Evolutionary conservation across 2,888 invertebrate genomes (phyloP).

Genomic region (Cyclophora punctaria): DNA sequence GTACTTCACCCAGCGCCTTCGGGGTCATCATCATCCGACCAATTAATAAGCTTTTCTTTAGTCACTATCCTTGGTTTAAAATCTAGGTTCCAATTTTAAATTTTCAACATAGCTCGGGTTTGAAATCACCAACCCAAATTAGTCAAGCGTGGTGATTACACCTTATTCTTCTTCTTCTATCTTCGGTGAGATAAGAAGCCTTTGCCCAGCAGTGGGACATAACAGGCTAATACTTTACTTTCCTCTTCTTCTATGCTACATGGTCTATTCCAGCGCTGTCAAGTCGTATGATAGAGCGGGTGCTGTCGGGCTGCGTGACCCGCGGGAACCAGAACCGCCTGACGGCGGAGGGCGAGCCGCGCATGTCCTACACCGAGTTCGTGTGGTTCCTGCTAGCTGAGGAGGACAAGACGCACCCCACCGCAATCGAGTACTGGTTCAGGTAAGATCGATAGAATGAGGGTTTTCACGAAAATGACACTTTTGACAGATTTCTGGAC

Average conservation of each 20-base stretch:
- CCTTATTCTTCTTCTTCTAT: too few relatives aligned
- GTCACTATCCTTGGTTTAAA: too few relatives aligned
- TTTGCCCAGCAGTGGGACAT: not conserved
- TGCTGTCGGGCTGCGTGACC: constrained; percentile 97
- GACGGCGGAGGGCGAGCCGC: constrained; percentile 77
- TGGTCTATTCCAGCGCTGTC: constrained; percentile 84
- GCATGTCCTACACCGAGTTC: constrained; percentile 99
- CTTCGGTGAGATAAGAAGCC: too few relatives aligned
- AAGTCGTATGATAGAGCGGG: constrained; percentile 96
- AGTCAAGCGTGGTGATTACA: too few relatives aligned
- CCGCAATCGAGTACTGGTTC: constrained; percentile 96
- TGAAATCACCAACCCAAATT: too few relatives aligned
- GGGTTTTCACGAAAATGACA: too few relatives aligned
- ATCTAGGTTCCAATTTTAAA: too few relatives aligned
- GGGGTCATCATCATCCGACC: too few relatives aligned
- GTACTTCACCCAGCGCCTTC: too few relatives aligned
- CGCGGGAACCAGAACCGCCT: constrained; percentile 79
- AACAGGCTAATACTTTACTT: not conserved
- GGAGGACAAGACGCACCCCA: constrained; percentile 98
- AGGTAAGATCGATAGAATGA: constrained; percentile 56
- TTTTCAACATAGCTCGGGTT: too few relatives aligned
- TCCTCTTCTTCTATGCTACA: not conserved
- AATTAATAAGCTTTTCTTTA: too few relatives aligned
- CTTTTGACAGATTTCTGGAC: too few relatives aligned
- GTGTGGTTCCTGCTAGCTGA: constrained; percentile 99